These are phyloP conservation scores for Ranitomeya imitator DNA, from an alignment of 2,113 vertebrate genomes.

Conservation along the genomic window DNA sequence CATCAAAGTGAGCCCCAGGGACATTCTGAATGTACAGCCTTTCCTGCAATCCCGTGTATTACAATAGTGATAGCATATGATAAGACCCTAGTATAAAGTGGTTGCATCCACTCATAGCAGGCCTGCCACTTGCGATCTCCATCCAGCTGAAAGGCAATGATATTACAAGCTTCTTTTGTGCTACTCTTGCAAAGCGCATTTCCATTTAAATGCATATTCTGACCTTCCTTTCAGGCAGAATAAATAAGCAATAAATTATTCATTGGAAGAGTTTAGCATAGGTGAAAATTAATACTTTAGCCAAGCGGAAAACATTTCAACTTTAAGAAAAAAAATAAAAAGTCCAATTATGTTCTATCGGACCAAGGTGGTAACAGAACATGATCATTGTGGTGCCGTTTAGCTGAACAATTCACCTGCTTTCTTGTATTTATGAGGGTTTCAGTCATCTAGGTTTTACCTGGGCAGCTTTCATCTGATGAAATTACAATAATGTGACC, in stretches of 20 bases:
- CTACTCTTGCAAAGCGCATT: constrained; percentile 56
- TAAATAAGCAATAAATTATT: constrained; percentile 69
- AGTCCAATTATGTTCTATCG: constrained; percentile 44
- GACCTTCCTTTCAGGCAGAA: constrained; percentile 65
- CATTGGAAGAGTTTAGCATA: constrained; percentile 62
- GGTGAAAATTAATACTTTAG: constrained; percentile 64
- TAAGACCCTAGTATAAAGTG: constrained; percentile 42
- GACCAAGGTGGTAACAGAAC: constrained; percentile 44
- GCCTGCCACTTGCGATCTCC: constrained; percentile 44
- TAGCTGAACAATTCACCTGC: constrained; percentile 28
- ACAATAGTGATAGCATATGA: constrained; percentile 52
- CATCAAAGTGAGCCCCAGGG: background rate
- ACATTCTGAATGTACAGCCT: constrained; percentile 11
- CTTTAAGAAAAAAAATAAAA: constrained; percentile 47
- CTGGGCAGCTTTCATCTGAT: constrained; percentile 6
- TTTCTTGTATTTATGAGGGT: background rate
- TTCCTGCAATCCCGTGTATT: constrained; percentile 37
- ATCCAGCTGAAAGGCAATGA: constrained; percentile 48
- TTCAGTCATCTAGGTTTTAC: background rate
- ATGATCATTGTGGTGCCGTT: constrained; percentile 13
- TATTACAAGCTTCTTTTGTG: constrained; percentile 57
- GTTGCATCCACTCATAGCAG: background rate
- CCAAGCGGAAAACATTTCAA: constrained; percentile 49
- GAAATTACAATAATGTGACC: constrained; percentile 19
- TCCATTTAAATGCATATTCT: constrained; percentile 63